These are phyloP conservation scores for Zaprionus vittiger DNA, from an alignment of 1,140 invertebrate species.

Conservation along the genomic window DNA sequence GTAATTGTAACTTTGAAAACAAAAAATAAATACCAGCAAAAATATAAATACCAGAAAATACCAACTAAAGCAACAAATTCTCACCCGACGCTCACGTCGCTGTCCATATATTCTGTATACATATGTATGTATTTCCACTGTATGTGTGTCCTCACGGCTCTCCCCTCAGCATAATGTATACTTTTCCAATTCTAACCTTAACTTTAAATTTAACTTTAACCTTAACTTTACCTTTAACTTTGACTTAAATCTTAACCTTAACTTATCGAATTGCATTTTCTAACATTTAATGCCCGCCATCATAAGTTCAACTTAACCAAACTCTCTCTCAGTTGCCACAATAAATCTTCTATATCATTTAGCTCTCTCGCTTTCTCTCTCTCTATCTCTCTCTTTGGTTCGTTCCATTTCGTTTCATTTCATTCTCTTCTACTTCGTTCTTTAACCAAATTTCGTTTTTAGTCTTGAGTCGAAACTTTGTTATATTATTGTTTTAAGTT, in stretches of 20 bases:
- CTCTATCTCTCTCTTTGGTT: background rate
- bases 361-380: background rate
- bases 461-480: background rate
- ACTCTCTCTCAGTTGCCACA: conserved; percentile 21
- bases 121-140: conserved; percentile 36
- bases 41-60: background rate
- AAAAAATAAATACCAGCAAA: conserved; percentile 11
- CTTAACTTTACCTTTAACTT: conserved; percentile 2
- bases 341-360: conserved; percentile 22
- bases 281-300: conserved; percentile 44
- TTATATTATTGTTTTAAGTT: background rate
- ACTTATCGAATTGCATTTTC: conserved; percentile 35
- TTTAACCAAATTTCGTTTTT: background rate
- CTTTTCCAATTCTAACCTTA: conserved; percentile 25
- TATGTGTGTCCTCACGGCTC: conserved; percentile 45
- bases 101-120: conserved; percentile 19
- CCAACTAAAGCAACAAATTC: conserved; percentile 10
- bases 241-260: background rate
- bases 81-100: conserved; percentile 27
- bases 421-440: background rate
- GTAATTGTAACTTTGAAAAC: conserved; percentile 4
- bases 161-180: background rate
- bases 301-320: conserved; percentile 33
- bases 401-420: background rate
- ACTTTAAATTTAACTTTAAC: conserved; percentile 24